These are phyloP conservation scores for Gymnogyps californianus DNA, from an alignment of 2,113 vertebrate genomes.

Conservation along the genomic window DNA sequence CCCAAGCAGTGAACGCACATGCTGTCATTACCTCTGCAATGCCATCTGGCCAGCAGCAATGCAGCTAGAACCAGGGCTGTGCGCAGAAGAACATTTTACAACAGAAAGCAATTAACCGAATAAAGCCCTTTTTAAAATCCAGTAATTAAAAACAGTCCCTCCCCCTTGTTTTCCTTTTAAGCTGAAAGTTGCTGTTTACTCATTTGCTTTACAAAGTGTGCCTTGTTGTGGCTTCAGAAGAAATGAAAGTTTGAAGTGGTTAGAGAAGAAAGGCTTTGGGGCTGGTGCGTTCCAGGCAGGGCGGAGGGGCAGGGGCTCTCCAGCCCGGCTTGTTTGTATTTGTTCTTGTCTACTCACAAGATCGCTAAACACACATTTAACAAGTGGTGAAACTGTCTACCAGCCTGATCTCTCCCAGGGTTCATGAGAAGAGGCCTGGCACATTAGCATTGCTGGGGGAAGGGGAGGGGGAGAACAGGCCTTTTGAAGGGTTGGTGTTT, in stretches of 20 bases:
- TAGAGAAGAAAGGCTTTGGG: slow-evolving; percentile 61
- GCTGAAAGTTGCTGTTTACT: slow-evolving; percentile 62
- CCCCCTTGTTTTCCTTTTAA: slow-evolving; percentile 64
- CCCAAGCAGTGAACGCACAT: neutral
- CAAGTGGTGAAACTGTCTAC: slow-evolving; percentile 31
- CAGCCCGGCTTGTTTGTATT: slow-evolving; percentile 52
- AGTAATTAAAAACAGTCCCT: slow-evolving; percentile 66
- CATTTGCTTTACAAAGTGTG: slow-evolving; percentile 70
- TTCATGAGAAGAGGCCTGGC: slow-evolving; percentile 42
- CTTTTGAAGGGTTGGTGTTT: slow-evolving; percentile 14
- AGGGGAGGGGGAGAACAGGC: neutral
- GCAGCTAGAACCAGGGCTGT: neutral
- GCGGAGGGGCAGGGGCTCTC: slow-evolving; percentile 55
- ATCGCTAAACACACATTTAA: slow-evolving; percentile 41
- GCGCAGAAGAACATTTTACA: slow-evolving; percentile 32
- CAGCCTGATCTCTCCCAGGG: slow-evolving; percentile 26
- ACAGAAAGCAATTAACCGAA: slow-evolving; percentile 66
- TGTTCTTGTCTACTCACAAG: slow-evolving; percentile 59
- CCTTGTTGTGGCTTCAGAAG: slow-evolving; percentile 70
- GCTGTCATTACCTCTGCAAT: slow-evolving; percentile 21
- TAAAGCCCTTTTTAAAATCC: slow-evolving; percentile 56
- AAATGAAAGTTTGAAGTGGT: slow-evolving; percentile 69
- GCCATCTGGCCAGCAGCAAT: slow-evolving; percentile 50
- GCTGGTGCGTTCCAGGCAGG: slow-evolving; percentile 44
- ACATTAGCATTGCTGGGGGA: slow-evolving; percentile 12